These are phyloP conservation scores for Pseudochirops corinnae DNA, from an alignment of 2,797 vertebrate species.

Conservation along the genomic window DNA sequence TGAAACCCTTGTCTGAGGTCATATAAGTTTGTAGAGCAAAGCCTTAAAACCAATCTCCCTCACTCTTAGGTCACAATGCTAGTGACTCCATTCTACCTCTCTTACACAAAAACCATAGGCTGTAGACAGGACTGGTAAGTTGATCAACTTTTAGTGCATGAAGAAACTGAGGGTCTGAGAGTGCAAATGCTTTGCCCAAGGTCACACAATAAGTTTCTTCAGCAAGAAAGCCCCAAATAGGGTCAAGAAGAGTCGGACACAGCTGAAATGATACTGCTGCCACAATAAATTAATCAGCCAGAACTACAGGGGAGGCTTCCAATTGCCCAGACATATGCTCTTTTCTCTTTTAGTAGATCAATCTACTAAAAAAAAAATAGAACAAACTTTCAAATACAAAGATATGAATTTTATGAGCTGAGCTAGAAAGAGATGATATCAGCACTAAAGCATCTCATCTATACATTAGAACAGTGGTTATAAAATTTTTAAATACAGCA, in stretches of 20 bases:
- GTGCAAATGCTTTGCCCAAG: not conserved
- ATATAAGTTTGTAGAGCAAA: not conserved
- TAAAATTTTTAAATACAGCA: not conserved
- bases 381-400: not conserved
- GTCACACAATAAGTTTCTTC: not conserved
- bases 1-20: not conserved
- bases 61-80: too few species aligned
- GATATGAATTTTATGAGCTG: not conserved
- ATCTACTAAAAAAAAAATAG: not conserved
- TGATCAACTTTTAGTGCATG: not conserved
- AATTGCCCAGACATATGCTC: not conserved
- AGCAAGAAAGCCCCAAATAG: not conserved
- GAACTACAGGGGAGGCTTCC: not conserved
- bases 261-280: not conserved
- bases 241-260: not conserved
- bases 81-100: not conserved
- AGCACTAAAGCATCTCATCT: not conserved
- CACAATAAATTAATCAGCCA: rapidly evolving
- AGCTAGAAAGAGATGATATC: not conserved
- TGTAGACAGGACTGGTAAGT: not conserved
- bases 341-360: too few species aligned
- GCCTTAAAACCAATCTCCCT: not conserved
- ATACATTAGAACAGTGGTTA: not conserved
- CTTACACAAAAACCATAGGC: not conserved
- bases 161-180: not conserved